Percentiles rank a stretch among this genome's conserved stretches.
Conservation (phyloP, 2,888 invertebrate genomes). For the Stenolophus ochropezus region DNA sequence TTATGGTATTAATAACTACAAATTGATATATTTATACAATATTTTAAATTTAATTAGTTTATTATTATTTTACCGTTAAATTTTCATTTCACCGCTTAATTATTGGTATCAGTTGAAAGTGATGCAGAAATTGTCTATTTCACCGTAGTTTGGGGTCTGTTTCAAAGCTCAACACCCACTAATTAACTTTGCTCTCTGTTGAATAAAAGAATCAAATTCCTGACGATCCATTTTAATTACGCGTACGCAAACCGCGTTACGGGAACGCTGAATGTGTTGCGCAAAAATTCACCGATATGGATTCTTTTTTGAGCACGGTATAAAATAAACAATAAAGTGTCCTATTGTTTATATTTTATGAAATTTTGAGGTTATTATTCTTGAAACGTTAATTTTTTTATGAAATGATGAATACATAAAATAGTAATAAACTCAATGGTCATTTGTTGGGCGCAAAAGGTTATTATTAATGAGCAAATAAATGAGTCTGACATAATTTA, state of each 20-base stretch:
- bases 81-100: neutral
- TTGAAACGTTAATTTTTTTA: too few species aligned
- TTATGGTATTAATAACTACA: too few species aligned
- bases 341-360: too few species aligned
- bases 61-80: too few species aligned
- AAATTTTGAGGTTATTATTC: too few species aligned
- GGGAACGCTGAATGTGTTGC: neutral
- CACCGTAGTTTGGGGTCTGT: conserved; percentile 27
- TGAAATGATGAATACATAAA: neutral
- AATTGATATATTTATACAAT: too few species aligned
- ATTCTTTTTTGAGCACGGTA: neutral
- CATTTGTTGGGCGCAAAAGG: too few species aligned
- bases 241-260: neutral
- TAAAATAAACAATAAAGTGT: too few species aligned
- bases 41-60: too few species aligned
- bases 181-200: conserved; percentile 49
- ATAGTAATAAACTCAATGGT: neutral
- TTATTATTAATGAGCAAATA: conserved; percentile 24
- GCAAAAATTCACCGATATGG: neutral
- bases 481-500: conserved; percentile 3
- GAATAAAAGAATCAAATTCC: conserved; percentile 37
- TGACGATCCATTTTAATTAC: conserved; percentile 6
- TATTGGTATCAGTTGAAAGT: neutral
- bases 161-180: conserved; percentile 45
- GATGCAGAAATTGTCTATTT: conserved; percentile 20